A percentile compares a stretch with the other conserved stretches of the same genome.
phyloP scores from a whole-genome alignment of 2,797 vertebrate genomes.

The Oryzias sinensis region DNA sequence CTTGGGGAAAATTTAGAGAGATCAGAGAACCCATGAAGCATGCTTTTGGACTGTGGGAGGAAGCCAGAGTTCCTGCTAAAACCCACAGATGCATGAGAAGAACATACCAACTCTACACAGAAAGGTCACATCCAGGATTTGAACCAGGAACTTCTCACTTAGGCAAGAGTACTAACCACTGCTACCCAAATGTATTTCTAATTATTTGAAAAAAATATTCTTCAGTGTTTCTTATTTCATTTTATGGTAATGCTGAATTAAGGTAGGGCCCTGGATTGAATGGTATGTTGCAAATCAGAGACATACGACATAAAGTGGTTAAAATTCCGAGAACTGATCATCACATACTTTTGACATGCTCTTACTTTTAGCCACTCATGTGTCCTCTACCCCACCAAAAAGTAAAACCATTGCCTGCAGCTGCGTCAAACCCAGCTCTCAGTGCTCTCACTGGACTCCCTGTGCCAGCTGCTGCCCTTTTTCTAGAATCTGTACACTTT shows the following conservation, averaged over 20 bases:
- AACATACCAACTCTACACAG: background rate
- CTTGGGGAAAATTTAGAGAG: background rate
- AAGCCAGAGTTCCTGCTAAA: background rate
- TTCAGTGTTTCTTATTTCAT: background rate
- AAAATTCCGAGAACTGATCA: too few relatives aligned
- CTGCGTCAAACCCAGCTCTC: slow-evolving; percentile 46
- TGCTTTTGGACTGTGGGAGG: background rate
- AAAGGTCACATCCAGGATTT: background rate
- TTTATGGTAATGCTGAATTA: too few relatives aligned
- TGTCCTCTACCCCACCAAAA: too few relatives aligned
- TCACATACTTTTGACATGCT: too few relatives aligned
- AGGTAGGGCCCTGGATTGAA: too few relatives aligned
- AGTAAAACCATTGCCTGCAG: slow-evolving; percentile 12
- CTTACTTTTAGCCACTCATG: too few relatives aligned
- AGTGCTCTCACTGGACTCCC: slow-evolving; percentile 51
- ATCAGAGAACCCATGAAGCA: background rate
- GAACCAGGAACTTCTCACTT: background rate
- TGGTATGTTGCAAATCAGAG: too few relatives aligned
- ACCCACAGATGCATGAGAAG: background rate
- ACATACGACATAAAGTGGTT: too few relatives aligned
- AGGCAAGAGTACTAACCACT: background rate
- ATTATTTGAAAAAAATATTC: too few relatives aligned
- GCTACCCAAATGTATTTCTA: background rate
- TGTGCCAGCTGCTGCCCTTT: slow-evolving; percentile 42
- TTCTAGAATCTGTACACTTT: slow-evolving; percentile 4